Base-by-base conservation (phyloP, 1,140 invertebrate genomes). In the Pollicipes pollicipes region DNA sequence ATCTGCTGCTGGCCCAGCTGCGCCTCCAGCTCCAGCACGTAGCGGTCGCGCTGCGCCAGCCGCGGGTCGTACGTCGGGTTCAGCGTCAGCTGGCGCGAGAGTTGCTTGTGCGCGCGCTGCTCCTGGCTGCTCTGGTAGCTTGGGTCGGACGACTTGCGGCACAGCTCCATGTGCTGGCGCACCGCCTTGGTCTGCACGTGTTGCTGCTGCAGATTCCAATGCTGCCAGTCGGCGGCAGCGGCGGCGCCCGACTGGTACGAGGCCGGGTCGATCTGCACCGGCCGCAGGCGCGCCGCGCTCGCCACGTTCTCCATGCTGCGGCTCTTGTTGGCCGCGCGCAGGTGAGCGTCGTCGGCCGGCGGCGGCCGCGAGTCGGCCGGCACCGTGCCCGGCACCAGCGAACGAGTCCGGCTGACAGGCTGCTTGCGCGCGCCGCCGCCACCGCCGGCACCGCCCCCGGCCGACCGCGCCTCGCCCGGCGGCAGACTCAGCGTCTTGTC, bases 21-120 rank as follows among this genome's bases (percentile, higher is more conserved):
- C 70, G 45, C 69, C 37, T 21, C 66, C 66, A 64, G 30, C 30
- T 37, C 64, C 30, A n/a, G 37, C 37, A 21, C 10, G 58, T 27
- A 71, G 58, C 29, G 29, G 71, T 70, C 66, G 69, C 71, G 66
- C 69, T 83, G 82, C 76, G 80, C 82, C 67, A 91, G 78, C 69
- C 90, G 80, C 16, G 88, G 86, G 80, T 93, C 90, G 74, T 85
- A 87, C 4, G 81, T 79, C 0, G 90, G 90, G 80, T 92, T 93
- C 0, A 93, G 78, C 1, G 90, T 90, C 28, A 91, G 80, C 75
- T 93, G 90, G 31, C 90, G 82, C 68, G 88, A 87, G 6, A 95
- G 79, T 77, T 91, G 92, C 69, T 86, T 81, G 76, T 93, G 90
- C 66, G 87, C 83, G 76, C 90, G 91, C 8, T 81, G 63, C 35